Base-by-base conservation (phyloP, 2,888 invertebrate genomes). In the Drosophila nigritarsus region DNA sequence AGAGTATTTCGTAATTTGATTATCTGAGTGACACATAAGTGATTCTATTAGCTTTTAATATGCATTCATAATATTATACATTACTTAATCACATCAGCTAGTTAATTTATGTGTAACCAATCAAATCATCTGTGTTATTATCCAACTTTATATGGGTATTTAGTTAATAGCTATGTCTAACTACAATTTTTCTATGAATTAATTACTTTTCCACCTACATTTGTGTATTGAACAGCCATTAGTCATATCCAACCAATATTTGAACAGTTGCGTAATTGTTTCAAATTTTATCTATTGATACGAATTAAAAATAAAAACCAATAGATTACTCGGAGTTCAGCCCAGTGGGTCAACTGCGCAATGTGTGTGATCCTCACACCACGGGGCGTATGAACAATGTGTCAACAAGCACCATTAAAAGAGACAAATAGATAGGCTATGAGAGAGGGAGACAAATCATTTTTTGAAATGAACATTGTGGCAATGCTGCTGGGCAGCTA, bases 341-440 rank as follows among this genome's bases (percentile, higher is more conserved):
- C 58, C 34, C 68, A 78, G 70, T 75, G 78, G 84, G 82, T 84
- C 84, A 82, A 73, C 60, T 72, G 54, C 54, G 27, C 59, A 63
- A 50, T 53, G 69, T 55, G 60, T 71, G 50, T 49, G 59, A 58
- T 61, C 34, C 61, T 49, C 51, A 59, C 72, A 56, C 85, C 69
- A 84, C 68, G 80, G 80, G 87, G 74, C 84, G 76, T 82, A 87
- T 82, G 73, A 65, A 63, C 82, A 84, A 82, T 76, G 59, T 73
- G 78, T 40, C 80, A 75, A 38, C 74, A 45, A 70, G 53, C 71
- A 67, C 53, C 54, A 49, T 53, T 49, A 51, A 78, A 60, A 62
- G 40, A 65, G 55, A 63, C 58, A 65, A 15, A 40, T 15, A 24
- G 29, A 50, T 6, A 30, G 36, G 42, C n/a, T 13, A 20, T 40